These are phyloP conservation scores for Carlito syrichta DNA, from an alignment of 2,113 vertebrate species.

Conservation along the genomic window DNA sequence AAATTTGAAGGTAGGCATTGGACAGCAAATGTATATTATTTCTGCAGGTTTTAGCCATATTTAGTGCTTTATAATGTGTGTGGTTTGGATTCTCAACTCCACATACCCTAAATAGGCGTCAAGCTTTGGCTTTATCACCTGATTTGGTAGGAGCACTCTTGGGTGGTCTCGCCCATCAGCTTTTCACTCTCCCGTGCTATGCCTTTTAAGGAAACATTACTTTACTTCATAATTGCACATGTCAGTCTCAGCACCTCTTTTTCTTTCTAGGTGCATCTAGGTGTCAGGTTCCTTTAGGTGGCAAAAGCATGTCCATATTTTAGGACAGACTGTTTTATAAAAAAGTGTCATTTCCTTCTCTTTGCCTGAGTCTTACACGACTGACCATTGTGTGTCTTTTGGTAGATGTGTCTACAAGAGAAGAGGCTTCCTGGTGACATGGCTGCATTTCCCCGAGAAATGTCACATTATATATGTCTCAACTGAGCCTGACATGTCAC, in stretches of 20 bases:
- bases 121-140: neutral
- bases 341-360: neutral
- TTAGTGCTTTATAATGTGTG: no score
- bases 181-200: neutral
- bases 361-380: neutral
- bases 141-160: neutral
- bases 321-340: neutral
- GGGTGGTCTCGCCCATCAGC: neutral
- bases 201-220: neutral
- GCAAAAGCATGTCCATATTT: neutral
- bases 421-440: neutral
- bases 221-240: neutral
- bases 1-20: neutral
- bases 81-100: neutral
- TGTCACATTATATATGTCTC: neutral
- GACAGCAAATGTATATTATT: neutral
- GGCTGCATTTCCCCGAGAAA: neutral
- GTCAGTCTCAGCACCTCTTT: neutral
- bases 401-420: neutral
- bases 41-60: neutral
- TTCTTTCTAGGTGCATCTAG: neutral
- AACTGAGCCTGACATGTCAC: neutral
- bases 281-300: neutral
- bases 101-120: accelerated
- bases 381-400: neutral